Evolutionary conservation across 2,797 vertebrate species (phyloP).

Genomic region (Acanthopagrus latus): DNA sequence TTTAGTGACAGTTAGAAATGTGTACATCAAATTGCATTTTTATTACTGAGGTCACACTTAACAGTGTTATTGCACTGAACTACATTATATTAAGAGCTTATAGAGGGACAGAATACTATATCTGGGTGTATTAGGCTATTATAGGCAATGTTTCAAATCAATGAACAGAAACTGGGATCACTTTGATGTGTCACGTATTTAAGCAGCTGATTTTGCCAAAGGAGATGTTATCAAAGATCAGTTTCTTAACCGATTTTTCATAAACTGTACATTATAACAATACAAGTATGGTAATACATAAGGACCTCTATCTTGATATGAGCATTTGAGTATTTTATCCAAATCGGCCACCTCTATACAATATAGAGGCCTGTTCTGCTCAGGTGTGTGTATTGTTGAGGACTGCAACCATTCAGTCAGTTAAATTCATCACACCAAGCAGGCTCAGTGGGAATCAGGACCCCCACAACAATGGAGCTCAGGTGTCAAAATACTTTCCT

Average conservation of each 20-base stretch:
- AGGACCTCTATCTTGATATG: not conserved
- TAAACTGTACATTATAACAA: not conserved
- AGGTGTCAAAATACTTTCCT: conserved; percentile 45
- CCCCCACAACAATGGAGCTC: conserved; percentile 45
- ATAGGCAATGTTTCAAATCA: not conserved
- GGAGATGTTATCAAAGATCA: not conserved
- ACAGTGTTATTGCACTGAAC: too few relatives aligned
- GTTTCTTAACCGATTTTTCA: not conserved
- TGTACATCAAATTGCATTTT: not conserved
- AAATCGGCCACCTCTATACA: not conserved
- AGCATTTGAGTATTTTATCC: not conserved
- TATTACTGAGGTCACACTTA: not conserved
- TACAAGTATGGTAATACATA: not conserved
- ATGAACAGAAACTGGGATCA: not conserved
- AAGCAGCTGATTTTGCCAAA: not conserved
- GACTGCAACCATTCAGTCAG: conserved; percentile 9
- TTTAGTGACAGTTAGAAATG: not conserved
- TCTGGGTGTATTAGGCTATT: not conserved
- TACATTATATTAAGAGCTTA: too few relatives aligned
- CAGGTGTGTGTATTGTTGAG: conserved; percentile 10
- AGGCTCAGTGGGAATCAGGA: conserved; percentile 39
- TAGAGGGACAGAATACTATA: not conserved
- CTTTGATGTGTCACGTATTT: not conserved
- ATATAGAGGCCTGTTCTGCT: not conserved
- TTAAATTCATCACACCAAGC: conserved; percentile 40